Evolutionary conservation across 37 sponge, comb jelly and placozoan genomes (phyloP).

Genomic region (Crambe crambe): DNA sequence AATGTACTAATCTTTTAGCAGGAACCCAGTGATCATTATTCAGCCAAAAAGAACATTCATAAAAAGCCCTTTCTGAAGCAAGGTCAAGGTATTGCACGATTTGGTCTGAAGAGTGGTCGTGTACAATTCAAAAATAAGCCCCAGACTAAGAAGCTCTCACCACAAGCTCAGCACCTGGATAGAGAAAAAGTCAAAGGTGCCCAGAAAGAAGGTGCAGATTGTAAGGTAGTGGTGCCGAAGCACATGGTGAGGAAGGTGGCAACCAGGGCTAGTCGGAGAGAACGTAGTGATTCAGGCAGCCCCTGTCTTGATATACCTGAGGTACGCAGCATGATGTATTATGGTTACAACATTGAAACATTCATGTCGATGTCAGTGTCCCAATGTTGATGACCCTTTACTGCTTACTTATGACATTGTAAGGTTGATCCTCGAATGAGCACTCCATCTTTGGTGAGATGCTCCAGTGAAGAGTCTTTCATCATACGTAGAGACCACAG

Average conservation of each 20-base stretch:
- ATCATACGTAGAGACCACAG: constrained; percentile 40
- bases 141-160: not conserved
- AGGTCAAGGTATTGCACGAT: constrained; percentile 74
- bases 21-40: too few relatives aligned
- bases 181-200: not conserved
- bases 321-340: not conserved
- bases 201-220: not conserved
- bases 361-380: not conserved
- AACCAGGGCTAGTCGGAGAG: not conserved
- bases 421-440: not conserved
- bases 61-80: constrained; percentile 55
- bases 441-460: constrained; percentile 31
- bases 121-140: not conserved
- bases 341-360: not conserved
- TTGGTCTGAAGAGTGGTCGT: constrained; percentile 24
- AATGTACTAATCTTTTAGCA: too few relatives aligned
- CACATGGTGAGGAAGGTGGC: not conserved
- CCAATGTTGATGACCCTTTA: not conserved
- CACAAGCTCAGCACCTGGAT: not conserved
- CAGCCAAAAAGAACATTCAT: too few relatives aligned
- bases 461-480: constrained; percentile 80
- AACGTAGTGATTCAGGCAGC: not conserved
- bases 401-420: not conserved
- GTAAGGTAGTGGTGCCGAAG: not conserved
- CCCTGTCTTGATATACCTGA: not conserved